Conservation (phyloP, 2,888 invertebrate species). For the Himalopsyche kuldschensis region DNA sequence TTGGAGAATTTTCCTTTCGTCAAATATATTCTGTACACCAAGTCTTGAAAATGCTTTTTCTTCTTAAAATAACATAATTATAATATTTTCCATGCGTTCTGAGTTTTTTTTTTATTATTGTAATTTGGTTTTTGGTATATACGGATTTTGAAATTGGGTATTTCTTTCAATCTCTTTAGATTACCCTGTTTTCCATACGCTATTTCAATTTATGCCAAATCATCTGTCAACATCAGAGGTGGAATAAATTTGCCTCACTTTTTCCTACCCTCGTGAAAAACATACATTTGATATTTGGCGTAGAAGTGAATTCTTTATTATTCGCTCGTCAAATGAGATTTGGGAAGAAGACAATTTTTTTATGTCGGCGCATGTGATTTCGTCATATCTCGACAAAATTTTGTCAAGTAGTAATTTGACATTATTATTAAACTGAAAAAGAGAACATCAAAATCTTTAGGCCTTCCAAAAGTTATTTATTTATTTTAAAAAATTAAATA, state of each 20-base stretch:
- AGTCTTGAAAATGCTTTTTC: too few species aligned
- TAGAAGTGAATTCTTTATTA: not conserved
- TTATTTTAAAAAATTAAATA: too few species aligned
- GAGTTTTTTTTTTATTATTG: not conserved
- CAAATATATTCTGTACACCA: too few species aligned
- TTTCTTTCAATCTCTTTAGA: not conserved
- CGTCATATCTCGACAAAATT: not conserved
- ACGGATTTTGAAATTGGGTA: not conserved
- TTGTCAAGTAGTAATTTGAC: not conserved
- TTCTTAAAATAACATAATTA: too few species aligned
- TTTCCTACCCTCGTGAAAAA: not conserved
- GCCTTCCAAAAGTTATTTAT: too few species aligned
- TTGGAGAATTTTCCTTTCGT: too few species aligned
- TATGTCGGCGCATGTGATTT: too few species aligned
- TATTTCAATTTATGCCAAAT: not conserved
- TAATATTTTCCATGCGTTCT: not conserved
- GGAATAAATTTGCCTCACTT: not conserved
- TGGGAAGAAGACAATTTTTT: not conserved
- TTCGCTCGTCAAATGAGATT: not conserved
- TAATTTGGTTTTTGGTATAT: not conserved
- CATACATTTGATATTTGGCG: not conserved
- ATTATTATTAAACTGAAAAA: not conserved
- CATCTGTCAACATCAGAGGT: not conserved
- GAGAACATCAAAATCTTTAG: too few species aligned
- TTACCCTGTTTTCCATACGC: not conserved